Evolutionary conservation across 2,888 invertebrate genomes (phyloP), one percentile per base, ranked within the genome.

Genomic region (Lathronympha strigana): DNA sequence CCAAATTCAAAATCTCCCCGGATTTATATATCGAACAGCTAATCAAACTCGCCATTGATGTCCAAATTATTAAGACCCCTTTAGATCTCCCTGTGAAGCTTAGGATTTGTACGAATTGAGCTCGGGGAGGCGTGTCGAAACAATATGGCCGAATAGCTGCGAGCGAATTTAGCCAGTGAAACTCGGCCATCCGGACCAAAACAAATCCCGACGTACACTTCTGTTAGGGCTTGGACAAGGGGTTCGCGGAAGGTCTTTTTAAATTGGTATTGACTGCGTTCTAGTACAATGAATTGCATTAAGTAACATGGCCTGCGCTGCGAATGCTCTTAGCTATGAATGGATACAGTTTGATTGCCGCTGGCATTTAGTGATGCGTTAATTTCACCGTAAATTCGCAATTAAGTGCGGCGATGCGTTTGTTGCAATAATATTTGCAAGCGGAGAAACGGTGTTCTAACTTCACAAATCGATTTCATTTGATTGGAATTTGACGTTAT

Each of bases 281-380:
- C 84, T 83, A 81, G 82, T 84, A 88, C 89, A 89, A 89, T 88
- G 89, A 87, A 89, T 89, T 86, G 89, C 85, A 88, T 87, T 87
- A 86, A 84, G 85, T 84, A 88, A 87, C 88, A 88, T 80, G 78
- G 79, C 77, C 82, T 81, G 77, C 78, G 78, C 83, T 84, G 84
- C 84, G 85, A 86, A 84, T 84, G 88, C 82, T 87, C 80, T 84
- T 85, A 86, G 53, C 51, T 36, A 86, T 87, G 85, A 85, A 86
- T 84, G 86, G 84, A 83, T 87, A 86, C 86, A 84, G 85, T 86
- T 87, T 84, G 86, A 87, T 84, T 79, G 84, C 84, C 78, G 71
- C 63, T 58, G 67, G 70, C 67, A 53, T 55, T 69, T 69, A 70
- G 69, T 67, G 71, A 67, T 54, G 72, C 43, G 61, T 33, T 33